Base-by-base conservation (phyloP, 2,888 invertebrate species). In the Creontiades dilutus region DNA sequence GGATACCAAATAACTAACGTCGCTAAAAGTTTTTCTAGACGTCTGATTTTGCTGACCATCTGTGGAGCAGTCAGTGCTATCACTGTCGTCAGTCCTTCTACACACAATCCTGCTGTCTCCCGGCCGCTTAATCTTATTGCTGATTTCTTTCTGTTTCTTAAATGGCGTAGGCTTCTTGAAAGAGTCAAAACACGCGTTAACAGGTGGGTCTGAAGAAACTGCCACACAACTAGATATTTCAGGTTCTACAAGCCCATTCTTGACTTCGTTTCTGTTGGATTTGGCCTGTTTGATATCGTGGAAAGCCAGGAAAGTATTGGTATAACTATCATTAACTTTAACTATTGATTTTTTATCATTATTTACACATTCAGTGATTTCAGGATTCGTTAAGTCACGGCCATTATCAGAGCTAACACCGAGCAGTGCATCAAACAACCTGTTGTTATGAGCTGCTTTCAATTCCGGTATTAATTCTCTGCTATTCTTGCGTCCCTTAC, bases 61-160 rank as follows among this genome's bases (percentile, higher is more conserved):
- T 23, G 52, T 48, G 7, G 82, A 48, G 13, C 19, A 19, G 9
- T 80, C 55, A 0, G 55, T 55, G 76, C 86, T 86, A 23, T 86
- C 86, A 75, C 86, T 86, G 47, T 86, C 86, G 46, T 86, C 86
- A n/a, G 86, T 76, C 47, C 86, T 28, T 27, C 76, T 5, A 48
- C 23, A 16, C 46, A 86, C 75, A 16, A 86, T 86, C 23, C 47
- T 76, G 37, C 86, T 86, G 76, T 86, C 86, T 0, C 75, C 86
- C 14, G 86, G 86, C 4, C 76, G 37, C 46, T 86, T 86, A 11
- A 86, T n/a, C 52, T 48, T 86, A 28, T 47, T 48, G 23, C 75
- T 19, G 47, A 86, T 76, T 16, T 86, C 86, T 47, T 47, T 86
- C 48, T 86, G 86, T 48, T 86, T 78, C 19, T 78, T 78, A 46